Evolutionary conservation across 2,797 vertebrate genomes (phyloP), one percentile per base, ranked within the genome.

Genomic region (Cottoperca gobio): DNA sequence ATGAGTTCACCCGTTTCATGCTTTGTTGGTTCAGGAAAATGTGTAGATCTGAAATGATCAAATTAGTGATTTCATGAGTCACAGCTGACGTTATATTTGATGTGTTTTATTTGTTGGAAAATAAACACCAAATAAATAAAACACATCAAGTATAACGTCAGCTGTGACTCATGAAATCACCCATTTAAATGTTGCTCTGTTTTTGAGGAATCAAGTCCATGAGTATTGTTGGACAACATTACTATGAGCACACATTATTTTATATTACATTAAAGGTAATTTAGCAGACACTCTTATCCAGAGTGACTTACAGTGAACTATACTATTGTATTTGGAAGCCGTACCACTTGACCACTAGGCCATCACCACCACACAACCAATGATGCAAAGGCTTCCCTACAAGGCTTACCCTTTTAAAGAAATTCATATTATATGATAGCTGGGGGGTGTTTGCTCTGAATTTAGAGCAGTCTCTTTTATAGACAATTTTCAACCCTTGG

Each of bases 351-450:
- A n/a, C n/a, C n/a, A n/a, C n/a, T n/a, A n/a, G n/a, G n/a, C n/a
- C n/a, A n/a, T n/a, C n/a, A n/a, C n/a, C n/a, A n/a, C n/a, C n/a
- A n/a, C n/a, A 40, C 23, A 46, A 42, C 10, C n/a, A 24, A 45
- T 24, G 9, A 71, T 48, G 59, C 5, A 3, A 58, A 70, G 17
- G n/a, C 24, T 52, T 73, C 45, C 31, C 31, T 33, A 33, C 6
- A 33, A 33, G 31, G 31, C 31, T 33, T 33, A 63, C 28, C 33
- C 40, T n/a, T 42, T 37, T 76, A 52, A 68, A 55, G 6, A 35
- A 63, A 62, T 53, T 67, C 48, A 46, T 59, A 72, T 70, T 13
- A 62, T 37, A 43, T 65, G 53, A 63, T 35, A 71, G 28, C 46
- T 76, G 33, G 33, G 35, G 23, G 23, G 23, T 53, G 42, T 54